Conservation (phyloP, 2,113 vertebrate species). For the Pyrgilauda ruficollis region DNA sequence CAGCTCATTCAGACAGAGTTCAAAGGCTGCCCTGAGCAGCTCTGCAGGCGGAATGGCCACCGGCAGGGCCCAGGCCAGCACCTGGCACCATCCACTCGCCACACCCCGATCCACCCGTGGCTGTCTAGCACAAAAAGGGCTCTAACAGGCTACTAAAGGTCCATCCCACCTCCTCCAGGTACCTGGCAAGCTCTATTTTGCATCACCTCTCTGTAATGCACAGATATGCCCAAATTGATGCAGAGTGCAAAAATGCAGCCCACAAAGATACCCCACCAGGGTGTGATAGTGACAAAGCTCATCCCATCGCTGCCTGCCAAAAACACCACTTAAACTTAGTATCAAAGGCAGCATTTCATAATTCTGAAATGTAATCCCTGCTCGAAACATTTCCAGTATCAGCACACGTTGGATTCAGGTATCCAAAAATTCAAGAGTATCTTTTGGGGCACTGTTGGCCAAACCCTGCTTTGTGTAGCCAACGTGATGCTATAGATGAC, state of each 20-base stretch:
- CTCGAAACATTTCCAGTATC: background rate
- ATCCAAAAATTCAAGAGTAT: background rate
- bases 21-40: background rate
- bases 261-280: background rate
- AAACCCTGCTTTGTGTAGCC: background rate
- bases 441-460: background rate
- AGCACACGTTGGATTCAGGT: background rate
- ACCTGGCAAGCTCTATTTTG: background rate
- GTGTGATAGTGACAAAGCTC: background rate
- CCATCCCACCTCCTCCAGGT: background rate
- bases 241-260: background rate
- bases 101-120: accelerated
- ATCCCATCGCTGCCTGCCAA: background rate
- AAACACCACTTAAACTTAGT: background rate
- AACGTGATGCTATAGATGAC: background rate
- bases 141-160: background rate
- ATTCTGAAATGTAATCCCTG: background rate
- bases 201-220: background rate
- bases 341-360: background rate
- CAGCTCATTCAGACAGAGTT: background rate
- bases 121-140: background rate
- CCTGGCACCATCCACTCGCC: background rate
- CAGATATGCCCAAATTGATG: accelerated
- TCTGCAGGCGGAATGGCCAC: background rate
- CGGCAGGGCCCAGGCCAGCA: background rate